Conservation (phyloP, 2,888 invertebrate species). For the Clostera curtula region DNA sequence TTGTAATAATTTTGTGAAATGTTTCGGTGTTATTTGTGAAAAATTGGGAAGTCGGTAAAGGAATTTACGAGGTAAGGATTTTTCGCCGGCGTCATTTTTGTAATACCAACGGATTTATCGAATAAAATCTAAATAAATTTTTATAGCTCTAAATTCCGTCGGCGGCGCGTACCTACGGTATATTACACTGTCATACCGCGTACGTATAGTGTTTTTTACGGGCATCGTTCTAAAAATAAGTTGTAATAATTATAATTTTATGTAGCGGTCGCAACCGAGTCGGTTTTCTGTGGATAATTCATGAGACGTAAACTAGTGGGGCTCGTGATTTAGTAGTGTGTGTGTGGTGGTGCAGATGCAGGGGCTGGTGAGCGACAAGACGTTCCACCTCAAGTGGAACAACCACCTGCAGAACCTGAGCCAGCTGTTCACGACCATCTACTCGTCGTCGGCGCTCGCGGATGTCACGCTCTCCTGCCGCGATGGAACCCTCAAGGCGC, state of each 20-base stretch:
- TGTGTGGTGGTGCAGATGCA: conserved; percentile 71
- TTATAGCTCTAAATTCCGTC: conserved; percentile 70
- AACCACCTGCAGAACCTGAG: conserved; percentile 83
- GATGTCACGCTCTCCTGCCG: conserved; percentile 83
- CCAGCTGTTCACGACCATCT: conserved; percentile 80
- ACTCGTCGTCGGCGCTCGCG: conserved; percentile 80
- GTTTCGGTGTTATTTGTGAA: conserved; percentile 73
- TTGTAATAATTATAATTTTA: conserved; percentile 76
- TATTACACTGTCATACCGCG: conserved; percentile 74
- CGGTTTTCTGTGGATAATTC: conserved; percentile 67
- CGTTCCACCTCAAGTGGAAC: conserved; percentile 82
- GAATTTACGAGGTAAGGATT: conserved; percentile 63
- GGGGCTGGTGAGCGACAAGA: conserved; percentile 77
- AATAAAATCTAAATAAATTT: conserved; percentile 62
- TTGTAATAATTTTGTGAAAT: conserved; percentile 75
- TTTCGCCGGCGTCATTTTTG: conserved; percentile 45
- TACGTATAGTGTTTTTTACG: conserved; percentile 76
- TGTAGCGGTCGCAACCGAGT: conserved; percentile 71
- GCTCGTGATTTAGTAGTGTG: conserved; percentile 57
- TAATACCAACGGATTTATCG: conserved; percentile 45
- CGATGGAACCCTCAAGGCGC: conserved; percentile 81
- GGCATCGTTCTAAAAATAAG: conserved; percentile 76
- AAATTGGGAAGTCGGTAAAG: conserved; percentile 65
- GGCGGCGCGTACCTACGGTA: conserved; percentile 72
- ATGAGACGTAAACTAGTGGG: conserved; percentile 56